Evolutionary conservation across 2,888 invertebrate species (phyloP).

Genomic region (Onchidella celtica): DNA sequence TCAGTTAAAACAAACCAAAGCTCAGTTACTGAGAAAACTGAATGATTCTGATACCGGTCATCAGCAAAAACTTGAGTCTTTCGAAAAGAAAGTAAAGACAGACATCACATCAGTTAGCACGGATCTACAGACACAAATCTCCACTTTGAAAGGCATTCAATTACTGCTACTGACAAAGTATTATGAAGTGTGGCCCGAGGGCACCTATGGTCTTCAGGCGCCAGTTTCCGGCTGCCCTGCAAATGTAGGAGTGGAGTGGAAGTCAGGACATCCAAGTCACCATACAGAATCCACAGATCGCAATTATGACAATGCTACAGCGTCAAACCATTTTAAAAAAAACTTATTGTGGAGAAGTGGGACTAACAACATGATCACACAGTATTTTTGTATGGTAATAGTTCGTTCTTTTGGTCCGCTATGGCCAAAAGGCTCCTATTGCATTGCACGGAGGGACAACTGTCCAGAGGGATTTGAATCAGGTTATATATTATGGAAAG

Average conservation of each 20-base stretch:
- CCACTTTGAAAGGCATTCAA: not conserved
- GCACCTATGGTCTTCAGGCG: slow-evolving; percentile 7
- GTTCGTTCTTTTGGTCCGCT: not conserved
- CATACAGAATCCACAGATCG: slow-evolving; percentile 37
- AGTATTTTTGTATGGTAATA: slow-evolving; percentile 25
- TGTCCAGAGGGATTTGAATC: slow-evolving; percentile 31
- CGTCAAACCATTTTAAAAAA: not conserved
- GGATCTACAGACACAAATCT: not conserved
- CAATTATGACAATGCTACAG: slow-evolving; percentile 15
- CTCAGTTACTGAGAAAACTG: not conserved
- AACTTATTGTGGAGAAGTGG: not conserved
- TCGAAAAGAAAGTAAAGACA: not conserved
- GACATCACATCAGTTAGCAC: too few relatives aligned
- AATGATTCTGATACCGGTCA: not conserved
- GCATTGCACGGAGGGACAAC: not conserved
- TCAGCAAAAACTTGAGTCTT: not conserved
- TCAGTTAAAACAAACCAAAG: not conserved
- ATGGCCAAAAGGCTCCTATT: slow-evolving; percentile 37
- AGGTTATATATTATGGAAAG: slow-evolving; percentile 24
- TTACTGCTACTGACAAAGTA: not conserved
- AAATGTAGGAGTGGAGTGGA: not conserved
- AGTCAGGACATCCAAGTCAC: not conserved
- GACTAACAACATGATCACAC: slow-evolving; percentile 15
- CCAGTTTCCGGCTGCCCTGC: slow-evolving; percentile 32
- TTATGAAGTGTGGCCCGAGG: slow-evolving; percentile 25